Evolutionary conservation across 1,140 invertebrate species (phyloP), one percentile per base, ranked within the genome.

Genomic region (Listronotus bonariensis): DNA sequence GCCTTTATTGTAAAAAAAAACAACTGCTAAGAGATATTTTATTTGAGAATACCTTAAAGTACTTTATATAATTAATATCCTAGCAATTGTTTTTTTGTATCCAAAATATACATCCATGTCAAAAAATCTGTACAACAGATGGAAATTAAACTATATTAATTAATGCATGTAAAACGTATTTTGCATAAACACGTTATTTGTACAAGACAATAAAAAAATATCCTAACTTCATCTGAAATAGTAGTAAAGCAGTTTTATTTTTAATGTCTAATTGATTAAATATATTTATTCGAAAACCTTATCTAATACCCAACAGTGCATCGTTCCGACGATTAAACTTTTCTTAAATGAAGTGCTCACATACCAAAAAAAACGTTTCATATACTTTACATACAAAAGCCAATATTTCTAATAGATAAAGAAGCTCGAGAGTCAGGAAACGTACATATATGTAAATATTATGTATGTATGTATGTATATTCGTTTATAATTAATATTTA

Each of bases 251-350:
- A 61, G 34, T 26, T 52, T 42, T 38, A 20, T 3, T 51, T 17
- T 38, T 59, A 20, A 48, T 36, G 11, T 53, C 34, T 61, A 51
- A 34, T 40, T 38, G 57, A 49, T 61, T 61, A 53, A 61, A 52
- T 61, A 61, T 51, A 61, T 52, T 32, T 61, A 38, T 48, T 53
- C 18, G 18, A 51, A 61, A 42, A 61, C 18, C 59, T 61, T 61
- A 61, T 18, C 59, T 61, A 61, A 52, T 61, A 61, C 59, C 59
- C 59, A 61, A 52, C 59, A 61, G 59, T 61, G 59, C 59, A 61
- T 51, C 32, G 14, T 34, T 61, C 41, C 41, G 32, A 52, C 31
- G 20, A 61, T 38, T 54, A 14, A 59, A 59, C 26, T 18, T 57
- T 6, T 36, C 41, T n/a, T 26, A 54, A 59, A 46, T 34, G 41